Base-by-base conservation (phyloP, 2,113 vertebrate genomes). In the Microcebus griseorufus region DNA sequence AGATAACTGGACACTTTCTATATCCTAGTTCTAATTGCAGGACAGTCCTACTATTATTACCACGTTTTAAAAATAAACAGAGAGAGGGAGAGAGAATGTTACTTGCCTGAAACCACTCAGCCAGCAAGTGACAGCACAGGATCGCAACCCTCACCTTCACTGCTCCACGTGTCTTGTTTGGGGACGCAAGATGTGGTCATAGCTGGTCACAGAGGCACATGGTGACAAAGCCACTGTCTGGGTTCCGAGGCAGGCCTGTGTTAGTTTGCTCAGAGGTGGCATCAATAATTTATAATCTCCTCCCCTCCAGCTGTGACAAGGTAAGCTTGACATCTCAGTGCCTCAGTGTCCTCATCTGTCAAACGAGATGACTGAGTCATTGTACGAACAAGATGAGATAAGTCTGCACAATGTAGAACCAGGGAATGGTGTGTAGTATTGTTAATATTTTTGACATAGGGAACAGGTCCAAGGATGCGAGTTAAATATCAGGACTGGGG, bases 331-430 rank as follows among this genome's bases (percentile, higher is more conserved):
- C 60, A 20, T 23, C 8, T 58, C 27, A 3, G 9, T 51, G 25
- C 45, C 62, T 93, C 51, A 17, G 48, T 45, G 53, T 81, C 27
- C 16, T 76, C 34, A 18, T 39, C n/a, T 60, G 32, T 62, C 13
- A 3, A 25, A 18, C 1, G 37, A 67, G 62, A 5, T 3, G 2
- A 69, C 42, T 11, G 58, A 20, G 2, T 27, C 25, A 8, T 8
- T 34, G 8, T 6, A 39, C 60, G 55, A 25, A 18, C 1, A 45
- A 67, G 62, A 5, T 3, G 2, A 69, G n/a, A 13, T 16, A 45
- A 34, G 2, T 53, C 60, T 5, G 9, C 14, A 34, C 1, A 4
- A 13, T 14, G 18, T 0, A 2, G 4, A 9, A 34, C 23, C 18
- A 22, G 58, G 27, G 5, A 39, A 32, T 0, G 1, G 12, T 12